Evolutionary conservation across 2,113 vertebrate species (phyloP).

Genomic region (Lophochroa leadbeateri): DNA sequence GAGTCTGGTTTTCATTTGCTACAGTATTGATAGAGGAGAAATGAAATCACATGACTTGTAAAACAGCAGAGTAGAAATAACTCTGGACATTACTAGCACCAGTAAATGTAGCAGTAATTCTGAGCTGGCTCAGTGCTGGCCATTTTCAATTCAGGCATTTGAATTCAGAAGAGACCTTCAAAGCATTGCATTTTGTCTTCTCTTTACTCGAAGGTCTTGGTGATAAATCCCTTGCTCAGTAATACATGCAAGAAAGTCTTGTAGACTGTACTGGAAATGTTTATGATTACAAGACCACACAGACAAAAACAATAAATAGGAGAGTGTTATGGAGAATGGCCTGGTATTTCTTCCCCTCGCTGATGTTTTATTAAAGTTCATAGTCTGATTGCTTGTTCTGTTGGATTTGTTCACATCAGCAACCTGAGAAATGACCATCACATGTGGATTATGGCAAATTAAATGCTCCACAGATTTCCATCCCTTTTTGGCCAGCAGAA

Average conservation of each 20-base stretch:
- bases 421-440: background rate
- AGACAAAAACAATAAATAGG: background rate
- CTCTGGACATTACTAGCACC: background rate
- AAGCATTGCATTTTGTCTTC: background rate
- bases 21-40: background rate
- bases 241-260: background rate
- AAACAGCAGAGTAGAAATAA: constrained; percentile 6
- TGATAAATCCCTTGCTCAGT: background rate
- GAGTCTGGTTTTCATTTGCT: constrained; percentile 36
- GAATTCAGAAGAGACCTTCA: background rate
- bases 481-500: background rate
- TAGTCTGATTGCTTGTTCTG: background rate
- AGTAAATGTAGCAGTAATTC: background rate
- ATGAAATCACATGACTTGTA: background rate
- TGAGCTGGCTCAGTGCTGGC: background rate
- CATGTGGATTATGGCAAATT: background rate
- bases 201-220: background rate
- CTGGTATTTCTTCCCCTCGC: background rate
- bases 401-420: background rate
- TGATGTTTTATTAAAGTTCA: background rate
- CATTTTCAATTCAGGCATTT: background rate
- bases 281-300: background rate
- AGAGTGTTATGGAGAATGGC: background rate
- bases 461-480: constrained; percentile 1
- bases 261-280: background rate